Evolutionary conservation across 2,797 vertebrate genomes (phyloP).

Genomic region (Knipowitschia caucasica): DNA sequence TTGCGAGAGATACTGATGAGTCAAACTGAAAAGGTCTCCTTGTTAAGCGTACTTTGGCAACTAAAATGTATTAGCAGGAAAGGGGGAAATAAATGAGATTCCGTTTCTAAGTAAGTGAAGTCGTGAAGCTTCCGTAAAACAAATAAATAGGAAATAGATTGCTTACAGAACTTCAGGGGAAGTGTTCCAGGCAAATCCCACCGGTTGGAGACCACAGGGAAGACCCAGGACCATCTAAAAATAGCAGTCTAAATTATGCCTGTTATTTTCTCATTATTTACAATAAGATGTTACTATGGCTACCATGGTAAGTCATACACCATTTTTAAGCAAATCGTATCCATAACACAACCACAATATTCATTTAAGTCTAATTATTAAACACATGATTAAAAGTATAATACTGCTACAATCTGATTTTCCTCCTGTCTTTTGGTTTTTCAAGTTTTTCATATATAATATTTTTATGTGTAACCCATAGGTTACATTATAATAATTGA

Average conservation of each 20-base stretch:
- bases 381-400: no score
- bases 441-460: background rate
- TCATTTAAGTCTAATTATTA: no score
- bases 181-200: no score
- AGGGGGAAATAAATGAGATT: background rate
- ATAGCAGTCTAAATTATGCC: no score
- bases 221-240: no score
- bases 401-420: no score
- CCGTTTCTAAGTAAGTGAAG: background rate
- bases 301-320: no score
- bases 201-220: no score
- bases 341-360: no score
- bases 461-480: background rate
- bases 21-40: constrained; percentile 1
- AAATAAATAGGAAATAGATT: background rate
- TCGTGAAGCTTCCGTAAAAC: background rate
- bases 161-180: background rate
- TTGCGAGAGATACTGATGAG: constrained; percentile 5
- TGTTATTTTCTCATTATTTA: no score
- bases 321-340: no score
- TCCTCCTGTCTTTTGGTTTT: background rate
- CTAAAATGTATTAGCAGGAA: background rate
- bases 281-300: no score
- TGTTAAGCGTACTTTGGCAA: background rate
- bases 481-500: background rate